Conservation (phyloP, 2,888 invertebrate genomes). For the Noctua janthina region DNA sequence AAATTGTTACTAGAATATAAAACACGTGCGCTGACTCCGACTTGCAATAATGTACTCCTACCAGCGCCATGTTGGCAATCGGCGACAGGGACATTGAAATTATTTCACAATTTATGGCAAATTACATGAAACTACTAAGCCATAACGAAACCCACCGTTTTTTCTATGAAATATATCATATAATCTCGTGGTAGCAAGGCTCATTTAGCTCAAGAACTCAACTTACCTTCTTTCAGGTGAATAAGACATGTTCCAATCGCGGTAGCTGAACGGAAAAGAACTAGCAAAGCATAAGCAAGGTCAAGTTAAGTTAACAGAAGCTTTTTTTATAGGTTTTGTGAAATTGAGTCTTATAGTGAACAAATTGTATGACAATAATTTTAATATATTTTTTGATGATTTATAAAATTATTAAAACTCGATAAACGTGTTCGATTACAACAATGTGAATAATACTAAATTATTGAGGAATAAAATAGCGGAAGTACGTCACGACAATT, state of each 20-base stretch:
- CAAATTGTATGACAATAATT: constrained; percentile 63
- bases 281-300: constrained; percentile 91
- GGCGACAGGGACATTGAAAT: constrained; percentile 82
- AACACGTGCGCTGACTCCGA: constrained; percentile 87
- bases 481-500: constrained; percentile 80
- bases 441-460: constrained; percentile 75
- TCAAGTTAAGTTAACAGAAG: constrained; percentile 89
- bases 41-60: constrained; percentile 82
- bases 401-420: constrained; percentile 71
- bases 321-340: constrained; percentile 77
- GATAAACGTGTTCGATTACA: constrained; percentile 66
- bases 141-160: constrained; percentile 42
- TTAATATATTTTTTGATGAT: constrained; percentile 76
- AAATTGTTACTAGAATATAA: constrained; percentile 60
- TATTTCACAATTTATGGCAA: constrained; percentile 72
- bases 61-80: constrained; percentile 91
- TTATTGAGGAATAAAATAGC: constrained; percentile 82
- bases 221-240: constrained; percentile 95
- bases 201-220: constrained; percentile 77
- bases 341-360: constrained; percentile 50
- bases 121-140: constrained; percentile 54
- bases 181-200: constrained; percentile 66
- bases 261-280: constrained; percentile 94
- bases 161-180: constrained; percentile 55
- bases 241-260: constrained; percentile 96